Base-by-base conservation (phyloP, 2,797 vertebrate genomes). In the Acipenser oxyrinchus region DNA sequence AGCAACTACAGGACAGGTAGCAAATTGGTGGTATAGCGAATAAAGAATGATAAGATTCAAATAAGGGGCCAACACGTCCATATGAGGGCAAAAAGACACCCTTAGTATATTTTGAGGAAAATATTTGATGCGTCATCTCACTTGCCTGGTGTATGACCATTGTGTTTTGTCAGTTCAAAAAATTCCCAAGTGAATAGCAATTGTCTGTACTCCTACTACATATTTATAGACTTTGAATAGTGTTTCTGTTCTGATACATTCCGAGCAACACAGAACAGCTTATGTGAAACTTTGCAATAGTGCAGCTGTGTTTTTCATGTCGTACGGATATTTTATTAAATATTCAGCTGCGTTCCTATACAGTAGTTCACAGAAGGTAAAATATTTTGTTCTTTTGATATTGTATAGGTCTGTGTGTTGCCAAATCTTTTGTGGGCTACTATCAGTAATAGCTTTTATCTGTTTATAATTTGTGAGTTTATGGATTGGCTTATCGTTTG, bases 231-330 rank as follows among this genome's bases (percentile, higher is more conserved):
- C 18, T 49, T 15, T 74, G 67, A 76, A 75, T 71, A 52, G 60
- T 50, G 13, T 23, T 57, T 76, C 65, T 79, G 76, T 79, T 71
- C 66, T 57, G 57, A 55, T 48, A 13, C 69, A 75, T 73, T 73
- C 68, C 72, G 65, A 48, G 65, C 48, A 60, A 68, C 48, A 49
- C 63, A 65, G 48, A 69, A 67, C 69, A 60, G 60, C 52, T 55
- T 55, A 9, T 23, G 61, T 18, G 67, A 55, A 55, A 63, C 23
- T 69, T 67, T 66, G 37, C 7, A 52, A 68, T 58, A 61, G 37
- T 63, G 13, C 11, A 68, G 12, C 55, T 7, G 11, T n/a, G 10
- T 5, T 15, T n/a, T 58, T 37, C 10, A 6, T 11, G 2, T 58
- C 13, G 6, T 11, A 13, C 3, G 55, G 6, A 11, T 11, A n/a